phyloP scores from a whole-genome alignment of 2,113 vertebrate genomes.

The Gymnobelideus leadbeateri region DNA sequence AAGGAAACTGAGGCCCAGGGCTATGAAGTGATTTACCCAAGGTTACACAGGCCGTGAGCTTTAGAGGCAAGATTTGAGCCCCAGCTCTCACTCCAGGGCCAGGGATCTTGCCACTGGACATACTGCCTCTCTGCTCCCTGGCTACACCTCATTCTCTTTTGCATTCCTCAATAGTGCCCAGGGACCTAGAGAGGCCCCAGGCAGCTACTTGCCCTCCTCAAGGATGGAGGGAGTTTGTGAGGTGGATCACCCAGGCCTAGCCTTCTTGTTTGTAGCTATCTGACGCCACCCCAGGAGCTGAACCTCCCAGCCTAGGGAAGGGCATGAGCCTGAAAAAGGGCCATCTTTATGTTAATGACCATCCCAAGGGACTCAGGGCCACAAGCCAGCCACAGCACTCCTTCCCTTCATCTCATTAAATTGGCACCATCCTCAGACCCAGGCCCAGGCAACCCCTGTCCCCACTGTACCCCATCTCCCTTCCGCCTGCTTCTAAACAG shows the following conservation, averaged over 20 bases:
- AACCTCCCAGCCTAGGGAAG: not conserved
- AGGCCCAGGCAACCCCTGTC: not conserved
- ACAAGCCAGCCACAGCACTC: not conserved
- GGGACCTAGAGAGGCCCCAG: too few relatives aligned
- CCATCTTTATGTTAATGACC: not conserved
- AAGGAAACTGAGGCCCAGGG: not conserved
- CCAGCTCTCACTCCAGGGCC: not conserved
- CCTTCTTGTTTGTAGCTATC: not conserved
- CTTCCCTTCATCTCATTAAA: not conserved
- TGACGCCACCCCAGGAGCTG: not conserved
- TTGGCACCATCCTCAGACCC: not conserved
- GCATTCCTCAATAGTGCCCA: too few relatives aligned
- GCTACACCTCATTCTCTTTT: too few relatives aligned
- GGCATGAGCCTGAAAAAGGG: too few relatives aligned
- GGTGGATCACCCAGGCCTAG: not conserved
- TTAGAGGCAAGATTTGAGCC: not conserved
- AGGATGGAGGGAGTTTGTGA: not conserved
- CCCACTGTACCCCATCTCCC: rapidly evolving
- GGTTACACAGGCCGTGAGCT: not conserved
- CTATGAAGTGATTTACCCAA: not conserved
- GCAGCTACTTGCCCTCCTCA: too few relatives aligned
- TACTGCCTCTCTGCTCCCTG: not conserved
- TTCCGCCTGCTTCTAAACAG: not conserved
- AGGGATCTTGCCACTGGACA: too few relatives aligned
- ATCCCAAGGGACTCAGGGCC: not conserved